Evolutionary conservation across 2,888 invertebrate genomes (phyloP), one percentile per base, ranked within the genome.

Genomic region (Himalopsyche japonica): DNA sequence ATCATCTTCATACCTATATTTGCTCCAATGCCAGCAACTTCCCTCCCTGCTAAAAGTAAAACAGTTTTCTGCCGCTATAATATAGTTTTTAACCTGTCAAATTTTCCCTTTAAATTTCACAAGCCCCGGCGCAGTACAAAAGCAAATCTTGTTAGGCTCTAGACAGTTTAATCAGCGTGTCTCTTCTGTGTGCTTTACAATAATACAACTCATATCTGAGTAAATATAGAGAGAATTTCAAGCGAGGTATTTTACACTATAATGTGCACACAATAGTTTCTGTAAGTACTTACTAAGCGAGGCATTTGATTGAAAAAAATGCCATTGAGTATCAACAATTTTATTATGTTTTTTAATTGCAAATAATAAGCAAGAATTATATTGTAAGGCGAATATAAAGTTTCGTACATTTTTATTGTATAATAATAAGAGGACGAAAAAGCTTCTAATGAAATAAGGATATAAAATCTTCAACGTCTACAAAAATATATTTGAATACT

Each of bases 161-260:
- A 85, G 85, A 85, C 85, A 80, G 77, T 79, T 85, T 85, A 85
- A 85, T 85, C 82, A 85, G 80, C 80, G 27, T 57, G 57, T 20
- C 80, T 32, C 78, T 43, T 30, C 37, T 70, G 79, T 77, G 32
- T 37, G 37, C 24, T 27, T 20, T 76, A 76, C 27, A 32, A 37
- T 77, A 77, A 37, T 32, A 57, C 24, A 57, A 20, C 57, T 57
- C 57, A 57, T 57, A 57, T 57, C 57, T 57, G 20, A 57, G 57
- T 20, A 57, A 57, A 57, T 57, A 57, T 57, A 57, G 7, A 57
- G 57, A 57, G 57, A 57, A n/a, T 57, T 57, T n/a, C 10, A 57
- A 57, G 6, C 57, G 6, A 57, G 57, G 57, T 57, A 7, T 15
- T 57, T 57, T 57, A 24, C 20, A 20, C 20, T 43, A 4, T 15